These are phyloP conservation scores for Pygocentrus nattereri DNA, from an alignment of 2,797 vertebrate species.

Conservation along the genomic window DNA sequence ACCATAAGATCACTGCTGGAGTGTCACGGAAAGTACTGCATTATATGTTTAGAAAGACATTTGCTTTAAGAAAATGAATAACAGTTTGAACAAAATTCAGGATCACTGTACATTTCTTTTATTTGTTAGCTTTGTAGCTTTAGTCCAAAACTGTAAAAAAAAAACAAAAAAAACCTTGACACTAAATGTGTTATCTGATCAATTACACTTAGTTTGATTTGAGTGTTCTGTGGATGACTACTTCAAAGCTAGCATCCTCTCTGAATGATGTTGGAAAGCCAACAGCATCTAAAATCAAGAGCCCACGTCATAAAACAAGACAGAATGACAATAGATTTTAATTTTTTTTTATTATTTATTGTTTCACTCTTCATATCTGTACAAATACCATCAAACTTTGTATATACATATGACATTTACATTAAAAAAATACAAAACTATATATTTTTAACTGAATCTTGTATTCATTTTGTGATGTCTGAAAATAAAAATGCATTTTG, in stretches of 20 bases:
- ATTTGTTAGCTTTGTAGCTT: too few relatives aligned
- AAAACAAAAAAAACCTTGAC: too few relatives aligned
- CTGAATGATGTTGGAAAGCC: not conserved
- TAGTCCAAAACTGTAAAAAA: too few relatives aligned
- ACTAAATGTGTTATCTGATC: too few relatives aligned
- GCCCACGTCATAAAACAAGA: not conserved
- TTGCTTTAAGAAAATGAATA: not conserved
- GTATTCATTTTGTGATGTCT: slow-evolving; percentile 98
- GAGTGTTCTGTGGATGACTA: not conserved
- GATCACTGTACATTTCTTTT: too few relatives aligned
- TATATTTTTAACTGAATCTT: slow-evolving; percentile 99
- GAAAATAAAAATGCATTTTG: slow-evolving; percentile 92
- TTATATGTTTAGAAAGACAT: not conserved
- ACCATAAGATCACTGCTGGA: not conserved
- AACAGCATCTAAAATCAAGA: not conserved
- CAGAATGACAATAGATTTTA: slow-evolving; percentile 39
- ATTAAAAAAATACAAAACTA: slow-evolving; percentile 99
- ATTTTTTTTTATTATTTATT: slow-evolving; percentile 86
- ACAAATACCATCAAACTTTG: slow-evolving; percentile 99
- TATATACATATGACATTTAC: slow-evolving; percentile 99
- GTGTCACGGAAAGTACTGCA: not conserved
- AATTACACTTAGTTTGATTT: too few relatives aligned
- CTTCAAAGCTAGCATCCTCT: not conserved
- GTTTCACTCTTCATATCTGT: slow-evolving; percentile 99
- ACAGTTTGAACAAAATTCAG: too few relatives aligned